Evolutionary conservation across 2,113 vertebrate species (phyloP).

Genomic region (Crotalus tigris): DNA sequence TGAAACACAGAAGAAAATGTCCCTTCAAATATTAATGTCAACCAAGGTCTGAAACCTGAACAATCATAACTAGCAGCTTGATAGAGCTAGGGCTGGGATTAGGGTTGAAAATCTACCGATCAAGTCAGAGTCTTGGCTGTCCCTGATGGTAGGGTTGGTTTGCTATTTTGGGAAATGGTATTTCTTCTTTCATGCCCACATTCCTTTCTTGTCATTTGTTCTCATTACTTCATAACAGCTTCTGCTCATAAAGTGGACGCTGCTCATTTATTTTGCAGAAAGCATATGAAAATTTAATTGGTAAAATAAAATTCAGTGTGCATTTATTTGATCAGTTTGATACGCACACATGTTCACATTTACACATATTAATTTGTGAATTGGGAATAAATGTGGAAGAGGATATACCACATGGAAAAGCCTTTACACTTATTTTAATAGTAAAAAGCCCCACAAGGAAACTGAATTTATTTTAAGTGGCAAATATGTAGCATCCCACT

Average conservation of each 20-base stretch:
- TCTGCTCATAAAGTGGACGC: not conserved
- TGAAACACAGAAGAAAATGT: not conserved
- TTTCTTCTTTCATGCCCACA: not conserved
- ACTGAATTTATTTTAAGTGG: not conserved
- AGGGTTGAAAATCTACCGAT: not conserved
- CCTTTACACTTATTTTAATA: not conserved
- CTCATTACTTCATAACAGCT: not conserved
- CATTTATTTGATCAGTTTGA: not conserved
- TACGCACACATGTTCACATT: not conserved
- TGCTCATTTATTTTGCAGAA: not conserved
- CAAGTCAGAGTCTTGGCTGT: not conserved
- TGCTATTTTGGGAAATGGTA: not conserved
- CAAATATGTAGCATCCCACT: not conserved
- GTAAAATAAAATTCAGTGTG: not conserved
- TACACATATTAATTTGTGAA: not conserved
- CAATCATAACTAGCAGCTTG: not conserved
- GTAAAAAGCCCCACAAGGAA: not conserved
- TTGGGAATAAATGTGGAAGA: not conserved
- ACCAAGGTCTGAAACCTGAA: not conserved
- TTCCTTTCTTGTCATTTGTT: not conserved
- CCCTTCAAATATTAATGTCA: not conserved
- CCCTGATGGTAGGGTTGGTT: not conserved
- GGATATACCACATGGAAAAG: not conserved
- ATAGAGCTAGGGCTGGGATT: not conserved
- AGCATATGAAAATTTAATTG: not conserved